Evolutionary conservation across 92 coral and sea anemone genomes (phyloP).

Genomic region (Pocillopora grandis): DNA sequence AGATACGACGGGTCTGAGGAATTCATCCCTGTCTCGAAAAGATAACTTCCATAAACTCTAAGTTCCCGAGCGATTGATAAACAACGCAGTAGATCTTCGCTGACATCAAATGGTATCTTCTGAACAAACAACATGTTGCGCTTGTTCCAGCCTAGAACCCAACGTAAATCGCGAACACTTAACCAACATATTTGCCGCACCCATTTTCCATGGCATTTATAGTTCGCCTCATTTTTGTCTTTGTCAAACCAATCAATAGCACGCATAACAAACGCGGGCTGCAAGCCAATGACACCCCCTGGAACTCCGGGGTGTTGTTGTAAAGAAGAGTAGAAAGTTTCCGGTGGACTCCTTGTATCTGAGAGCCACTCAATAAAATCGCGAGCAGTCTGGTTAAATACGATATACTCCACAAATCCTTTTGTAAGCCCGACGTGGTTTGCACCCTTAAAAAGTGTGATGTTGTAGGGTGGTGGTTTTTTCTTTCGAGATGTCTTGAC

Average conservation of each 20-base stretch:
- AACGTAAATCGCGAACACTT: constrained; percentile 21
- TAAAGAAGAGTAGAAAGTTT: constrained; percentile 13
- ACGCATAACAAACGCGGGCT: constrained; percentile 7
- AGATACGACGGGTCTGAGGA: too few species aligned
- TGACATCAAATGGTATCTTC: constrained; percentile 30
- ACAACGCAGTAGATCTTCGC: constrained; percentile 14
- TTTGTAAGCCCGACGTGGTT: background rate
- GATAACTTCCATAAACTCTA: background rate
- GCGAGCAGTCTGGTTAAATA: background rate
- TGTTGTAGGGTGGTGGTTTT: background rate
- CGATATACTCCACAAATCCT: background rate
- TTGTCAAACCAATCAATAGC: constrained; percentile 17
- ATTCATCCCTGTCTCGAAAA: background rate
- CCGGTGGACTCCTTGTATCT: background rate
- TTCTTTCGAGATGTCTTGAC: background rate
- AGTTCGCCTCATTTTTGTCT: background rate
- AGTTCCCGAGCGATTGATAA: background rate
- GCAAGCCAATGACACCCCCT: constrained; percentile 2
- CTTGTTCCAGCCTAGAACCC: constrained; percentile 21
- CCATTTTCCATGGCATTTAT: constrained; percentile 20
- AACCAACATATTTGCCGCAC: constrained; percentile 33
- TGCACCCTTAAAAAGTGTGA: background rate
- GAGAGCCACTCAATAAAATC: background rate
- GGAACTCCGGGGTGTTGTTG: constrained; percentile 31
- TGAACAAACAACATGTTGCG: constrained; percentile 32